Conservation (phyloP, 2,888 invertebrate species). For the Hyposoter dolosus region DNA sequence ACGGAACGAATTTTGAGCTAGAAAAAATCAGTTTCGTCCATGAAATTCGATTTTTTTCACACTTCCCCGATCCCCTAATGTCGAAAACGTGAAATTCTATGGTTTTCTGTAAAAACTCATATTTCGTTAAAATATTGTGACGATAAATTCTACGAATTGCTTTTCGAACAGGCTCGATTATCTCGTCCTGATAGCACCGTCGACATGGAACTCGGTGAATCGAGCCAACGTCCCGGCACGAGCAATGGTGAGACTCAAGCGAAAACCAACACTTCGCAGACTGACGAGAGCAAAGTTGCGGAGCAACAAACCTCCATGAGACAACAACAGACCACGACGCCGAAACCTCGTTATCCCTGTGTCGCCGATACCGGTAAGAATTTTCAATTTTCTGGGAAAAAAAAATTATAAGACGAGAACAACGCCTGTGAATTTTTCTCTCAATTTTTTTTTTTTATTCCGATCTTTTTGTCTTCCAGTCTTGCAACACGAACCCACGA, state of each 20-base stretch:
- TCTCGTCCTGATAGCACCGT: conserved; percentile 73
- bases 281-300: conserved; percentile 93
- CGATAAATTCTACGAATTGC: not conserved
- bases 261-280: conserved; percentile 87
- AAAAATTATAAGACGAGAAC: too few relatives aligned
- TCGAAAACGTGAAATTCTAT: not conserved
- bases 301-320: conserved; percentile 85
- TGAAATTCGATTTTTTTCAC: not conserved
- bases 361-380: conserved; percentile 90
- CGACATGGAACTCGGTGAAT: conserved; percentile 80
- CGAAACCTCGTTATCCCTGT: conserved; percentile 86
- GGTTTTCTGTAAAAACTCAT: not conserved
- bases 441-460: not conserved
- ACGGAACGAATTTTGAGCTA: not conserved
- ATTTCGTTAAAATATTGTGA: not conserved
- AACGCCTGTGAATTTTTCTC: too few relatives aligned
- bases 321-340: conserved; percentile 74
- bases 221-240: conserved; percentile 69
- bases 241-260: conserved; percentile 74
- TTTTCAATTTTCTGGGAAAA: not conserved
- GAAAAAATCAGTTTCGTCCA: not conserved
- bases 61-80: not conserved
- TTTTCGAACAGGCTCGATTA: conserved; percentile 69
- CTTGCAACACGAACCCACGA: conserved; percentile 91
- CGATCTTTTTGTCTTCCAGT: conserved; percentile 84